Percentiles rank a stretch among this genome's conserved stretches.
Evolutionary conservation across 2,888 invertebrate species (phyloP).

Genomic region (Hyles lineata): DNA sequence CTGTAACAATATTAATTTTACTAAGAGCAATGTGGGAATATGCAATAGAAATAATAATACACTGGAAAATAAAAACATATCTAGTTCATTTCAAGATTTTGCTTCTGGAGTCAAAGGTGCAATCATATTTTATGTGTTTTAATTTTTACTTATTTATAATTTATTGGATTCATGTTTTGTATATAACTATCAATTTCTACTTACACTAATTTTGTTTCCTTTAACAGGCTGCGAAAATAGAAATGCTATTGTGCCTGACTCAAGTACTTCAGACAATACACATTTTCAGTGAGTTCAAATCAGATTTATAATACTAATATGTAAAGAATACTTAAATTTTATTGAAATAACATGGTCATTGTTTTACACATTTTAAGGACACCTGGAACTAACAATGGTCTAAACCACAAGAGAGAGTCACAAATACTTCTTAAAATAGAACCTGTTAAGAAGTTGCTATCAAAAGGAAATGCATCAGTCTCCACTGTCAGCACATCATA

Average conservation of each 20-base stretch:
- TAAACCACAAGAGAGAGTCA: not conserved
- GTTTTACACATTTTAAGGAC: not conserved
- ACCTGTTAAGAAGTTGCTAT: constrained; percentile 15
- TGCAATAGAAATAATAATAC: not conserved
- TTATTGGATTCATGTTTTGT: not conserved
- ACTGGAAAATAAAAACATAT: constrained; percentile 38
- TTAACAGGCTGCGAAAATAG: constrained; percentile 50
- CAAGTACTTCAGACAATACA: constrained; percentile 65
- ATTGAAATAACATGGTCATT: not conserved
- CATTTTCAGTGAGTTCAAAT: constrained; percentile 61
- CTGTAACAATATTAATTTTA: constrained; percentile 48
- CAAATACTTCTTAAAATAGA: constrained; percentile 27
- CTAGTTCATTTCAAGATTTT: constrained; percentile 63
- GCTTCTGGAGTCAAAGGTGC: constrained; percentile 54
- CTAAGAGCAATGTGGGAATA: not conserved
- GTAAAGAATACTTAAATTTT: not conserved
- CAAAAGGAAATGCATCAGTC: not conserved
- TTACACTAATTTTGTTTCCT: constrained; percentile 34
- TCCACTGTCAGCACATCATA: constrained; percentile 8
- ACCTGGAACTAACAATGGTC: constrained; percentile 9
- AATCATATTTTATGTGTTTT: constrained; percentile 9
- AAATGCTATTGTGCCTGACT: constrained; percentile 63
- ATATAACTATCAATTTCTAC: not conserved
- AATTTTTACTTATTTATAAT: constrained; percentile 22
- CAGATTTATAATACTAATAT: not conserved